A percentile compares a stretch with the other conserved stretches of the same genome.
phyloP scores from a whole-genome alignment of 2,113 vertebrate genomes.

The Nothoprocta perdicaria region DNA sequence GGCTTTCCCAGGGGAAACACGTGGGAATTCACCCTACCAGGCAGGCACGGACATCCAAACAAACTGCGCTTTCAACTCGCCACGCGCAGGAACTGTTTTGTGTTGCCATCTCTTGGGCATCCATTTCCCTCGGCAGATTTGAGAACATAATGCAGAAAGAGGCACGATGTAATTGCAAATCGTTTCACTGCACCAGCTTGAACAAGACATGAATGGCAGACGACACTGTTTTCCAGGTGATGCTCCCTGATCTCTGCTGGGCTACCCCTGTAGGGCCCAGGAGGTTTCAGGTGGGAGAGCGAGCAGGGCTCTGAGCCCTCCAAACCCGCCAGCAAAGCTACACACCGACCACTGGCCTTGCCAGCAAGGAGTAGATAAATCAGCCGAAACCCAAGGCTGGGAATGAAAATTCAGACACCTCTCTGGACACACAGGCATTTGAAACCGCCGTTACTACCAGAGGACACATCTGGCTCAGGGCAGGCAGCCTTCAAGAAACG shows the following conservation, averaged over 20 bases:
- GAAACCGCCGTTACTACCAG: neutral
- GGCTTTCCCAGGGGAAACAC: neutral
- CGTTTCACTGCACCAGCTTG: neutral
- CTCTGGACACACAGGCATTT: neutral
- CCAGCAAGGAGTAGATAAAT: neutral
- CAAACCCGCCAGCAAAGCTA: neutral
- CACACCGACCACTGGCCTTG: neutral
- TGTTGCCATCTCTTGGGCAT: neutral
- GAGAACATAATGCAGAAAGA: neutral
- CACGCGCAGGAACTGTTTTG: neutral
- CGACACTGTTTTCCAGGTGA: neutral
- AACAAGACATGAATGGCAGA: neutral
- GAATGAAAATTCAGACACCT: neutral
- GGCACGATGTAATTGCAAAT: neutral
- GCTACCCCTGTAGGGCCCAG: neutral
- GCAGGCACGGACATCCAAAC: neutral
- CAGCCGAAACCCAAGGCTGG: neutral
- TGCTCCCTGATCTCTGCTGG: neutral
- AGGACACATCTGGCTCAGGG: neutral
- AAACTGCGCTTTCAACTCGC: rapidly evolving
- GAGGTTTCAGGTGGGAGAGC: neutral
- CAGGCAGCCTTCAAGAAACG: neutral
- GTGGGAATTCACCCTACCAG: neutral
- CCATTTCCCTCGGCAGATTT: neutral
- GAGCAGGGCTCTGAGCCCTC: neutral